phyloP scores from a whole-genome alignment of 2,113 vertebrate species.

The Columba janthina region DNA sequence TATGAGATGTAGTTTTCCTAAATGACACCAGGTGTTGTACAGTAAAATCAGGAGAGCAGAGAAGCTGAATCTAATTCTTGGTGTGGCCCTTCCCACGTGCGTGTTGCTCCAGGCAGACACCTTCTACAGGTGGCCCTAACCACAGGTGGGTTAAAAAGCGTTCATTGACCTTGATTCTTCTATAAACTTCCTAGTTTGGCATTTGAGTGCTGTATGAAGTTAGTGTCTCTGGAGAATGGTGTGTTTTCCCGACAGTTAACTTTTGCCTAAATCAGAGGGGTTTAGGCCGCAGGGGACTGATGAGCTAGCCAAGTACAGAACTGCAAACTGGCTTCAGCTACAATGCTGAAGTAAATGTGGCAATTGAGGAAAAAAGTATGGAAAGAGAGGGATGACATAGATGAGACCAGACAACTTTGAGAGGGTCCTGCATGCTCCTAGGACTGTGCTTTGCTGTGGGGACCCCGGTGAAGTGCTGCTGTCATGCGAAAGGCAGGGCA shows the following conservation, averaged over 20 bases:
- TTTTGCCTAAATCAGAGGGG: neutral
- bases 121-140: neutral
- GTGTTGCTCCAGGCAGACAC: neutral
- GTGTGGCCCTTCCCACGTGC: neutral
- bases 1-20: neutral
- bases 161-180: neutral
- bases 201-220: neutral
- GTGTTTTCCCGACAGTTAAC: neutral
- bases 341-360: neutral
- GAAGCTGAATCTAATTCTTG: neutral
- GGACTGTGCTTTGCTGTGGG: neutral
- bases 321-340: neutral
- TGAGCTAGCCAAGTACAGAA: neutral
- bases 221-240: neutral
- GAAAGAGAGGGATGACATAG: rapidly evolving
- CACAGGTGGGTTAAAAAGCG: neutral
- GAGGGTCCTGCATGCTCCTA: rapidly evolving
- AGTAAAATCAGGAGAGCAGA: neutral
- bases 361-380: neutral
- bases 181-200: neutral
- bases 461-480: neutral
- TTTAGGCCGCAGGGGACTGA: neutral
- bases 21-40: neutral
- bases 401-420: neutral
- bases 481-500: neutral